Evolutionary conservation across 2,113 vertebrate species (phyloP).

Genomic region (Ammospiza nelsoni): DNA sequence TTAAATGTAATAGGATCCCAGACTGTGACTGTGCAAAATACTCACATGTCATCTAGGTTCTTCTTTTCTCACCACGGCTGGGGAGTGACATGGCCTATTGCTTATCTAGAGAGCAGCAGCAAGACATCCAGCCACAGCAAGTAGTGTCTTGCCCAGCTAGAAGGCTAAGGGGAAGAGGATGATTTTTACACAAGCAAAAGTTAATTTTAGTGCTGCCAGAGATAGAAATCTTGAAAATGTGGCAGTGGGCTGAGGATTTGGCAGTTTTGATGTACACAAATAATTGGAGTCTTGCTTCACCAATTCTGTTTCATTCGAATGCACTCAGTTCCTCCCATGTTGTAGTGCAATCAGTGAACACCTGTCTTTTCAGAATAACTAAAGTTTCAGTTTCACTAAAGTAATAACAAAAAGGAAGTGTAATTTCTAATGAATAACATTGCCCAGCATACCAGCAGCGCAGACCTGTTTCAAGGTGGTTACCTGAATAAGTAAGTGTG

Average conservation of each 20-base stretch:
- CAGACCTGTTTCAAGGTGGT: not conserved
- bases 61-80: not conserved
- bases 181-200: not conserved
- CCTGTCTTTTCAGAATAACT: not conserved
- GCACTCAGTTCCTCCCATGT: not conserved
- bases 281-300: not conserved
- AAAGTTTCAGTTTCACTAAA: not conserved
- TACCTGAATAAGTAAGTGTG: not conserved
- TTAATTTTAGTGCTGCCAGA: not conserved
- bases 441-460: not conserved
- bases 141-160: not conserved
- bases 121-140: not conserved
- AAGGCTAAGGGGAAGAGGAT: not conserved
- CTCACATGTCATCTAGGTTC: accelerated
- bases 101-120: not conserved
- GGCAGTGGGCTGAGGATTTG: not conserved
- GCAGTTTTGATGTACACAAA: not conserved
- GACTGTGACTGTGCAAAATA: not conserved
- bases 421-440: not conserved
- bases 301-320: not conserved
- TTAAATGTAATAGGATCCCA: not conserved
- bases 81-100: not conserved
- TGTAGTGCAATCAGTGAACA: not conserved
- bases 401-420: not conserved
- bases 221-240: not conserved